These are phyloP conservation scores for Plutella xylostella DNA, from an alignment of 2,888 invertebrate genomes.

Conservation along the genomic window DNA sequence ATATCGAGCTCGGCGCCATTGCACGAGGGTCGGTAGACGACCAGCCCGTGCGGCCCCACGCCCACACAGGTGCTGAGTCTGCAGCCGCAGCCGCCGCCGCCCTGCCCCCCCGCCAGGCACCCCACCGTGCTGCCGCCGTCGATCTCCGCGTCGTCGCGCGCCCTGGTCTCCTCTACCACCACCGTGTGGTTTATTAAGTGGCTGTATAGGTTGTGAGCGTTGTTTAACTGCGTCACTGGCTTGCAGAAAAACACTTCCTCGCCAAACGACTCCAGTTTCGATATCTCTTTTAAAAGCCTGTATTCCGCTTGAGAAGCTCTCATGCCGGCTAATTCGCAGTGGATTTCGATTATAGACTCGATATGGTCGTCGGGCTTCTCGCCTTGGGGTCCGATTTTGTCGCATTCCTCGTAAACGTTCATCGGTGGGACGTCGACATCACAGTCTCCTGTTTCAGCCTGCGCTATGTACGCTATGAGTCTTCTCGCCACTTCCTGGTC, in stretches of 20 bases:
- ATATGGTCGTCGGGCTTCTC: slow-evolving; percentile 73
- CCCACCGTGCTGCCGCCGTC: slow-evolving; percentile 60
- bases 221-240: slow-evolving; percentile 64
- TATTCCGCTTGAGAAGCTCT: slow-evolving; percentile 84
- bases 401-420: slow-evolving; percentile 73
- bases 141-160: slow-evolving; percentile 54
- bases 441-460: slow-evolving; percentile 79
- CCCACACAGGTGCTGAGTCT: slow-evolving; percentile 72
- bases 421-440: slow-evolving; percentile 71
- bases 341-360: slow-evolving; percentile 73
- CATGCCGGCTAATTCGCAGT: slow-evolving; percentile 74
- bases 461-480: slow-evolving; percentile 82
- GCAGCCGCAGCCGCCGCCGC: slow-evolving; percentile 55
- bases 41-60: slow-evolving; percentile 87
- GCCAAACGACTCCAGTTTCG: slow-evolving; percentile 83
- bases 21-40: slow-evolving; percentile 71
- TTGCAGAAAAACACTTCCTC: slow-evolving; percentile 86
- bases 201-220: slow-evolving; percentile 82
- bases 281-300: slow-evolving; percentile 84
- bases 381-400: slow-evolving; percentile 71
- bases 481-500: slow-evolving; percentile 77
- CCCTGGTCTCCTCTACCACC: slow-evolving; percentile 63
- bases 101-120: slow-evolving; percentile 53
- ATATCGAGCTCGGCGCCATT: slow-evolving; percentile 69
- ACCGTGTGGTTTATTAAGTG: slow-evolving; percentile 74